Conservation (phyloP, 2,888 invertebrate genomes). For the Pocota personata region DNA sequence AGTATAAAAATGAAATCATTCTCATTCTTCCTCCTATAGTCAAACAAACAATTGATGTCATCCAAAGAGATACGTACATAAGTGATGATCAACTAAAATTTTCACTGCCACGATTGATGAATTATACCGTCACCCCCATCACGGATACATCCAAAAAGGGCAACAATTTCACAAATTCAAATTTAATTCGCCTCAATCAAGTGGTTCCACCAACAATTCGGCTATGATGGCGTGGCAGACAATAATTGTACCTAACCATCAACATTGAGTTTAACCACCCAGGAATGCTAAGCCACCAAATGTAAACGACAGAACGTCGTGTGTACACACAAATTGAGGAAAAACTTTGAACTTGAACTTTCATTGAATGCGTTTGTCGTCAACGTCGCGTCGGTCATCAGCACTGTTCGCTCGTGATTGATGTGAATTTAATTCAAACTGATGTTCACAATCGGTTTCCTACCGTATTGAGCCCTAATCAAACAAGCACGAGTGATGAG, state of each 20-base stretch:
- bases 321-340: background rate
- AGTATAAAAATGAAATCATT: slow-evolving; percentile 25
- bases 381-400: slow-evolving; percentile 33
- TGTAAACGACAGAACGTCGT: background rate
- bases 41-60: slow-evolving; percentile 27
- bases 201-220: background rate
- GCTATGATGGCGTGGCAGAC: background rate
- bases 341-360: slow-evolving; percentile 63
- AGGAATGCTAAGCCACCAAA: background rate
- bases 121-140: background rate
- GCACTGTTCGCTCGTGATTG: slow-evolving; percentile 21
- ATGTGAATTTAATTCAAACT: slow-evolving; percentile 36
- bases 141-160: slow-evolving; percentile 8
- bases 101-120: slow-evolving; percentile 31
- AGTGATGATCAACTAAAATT: background rate
- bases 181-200: slow-evolving; percentile 41
- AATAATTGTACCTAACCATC: background rate
- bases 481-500: background rate
- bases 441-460: slow-evolving; percentile 13
- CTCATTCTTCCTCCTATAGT: background rate
- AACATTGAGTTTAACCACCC: background rate
- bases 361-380: slow-evolving; percentile 38
- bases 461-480: background rate
- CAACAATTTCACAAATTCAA: slow-evolving; percentile 11
- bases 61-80: background rate